Evolutionary conservation across 2,888 invertebrate genomes (phyloP).

Genomic region (Cryptosula pallasiana): DNA sequence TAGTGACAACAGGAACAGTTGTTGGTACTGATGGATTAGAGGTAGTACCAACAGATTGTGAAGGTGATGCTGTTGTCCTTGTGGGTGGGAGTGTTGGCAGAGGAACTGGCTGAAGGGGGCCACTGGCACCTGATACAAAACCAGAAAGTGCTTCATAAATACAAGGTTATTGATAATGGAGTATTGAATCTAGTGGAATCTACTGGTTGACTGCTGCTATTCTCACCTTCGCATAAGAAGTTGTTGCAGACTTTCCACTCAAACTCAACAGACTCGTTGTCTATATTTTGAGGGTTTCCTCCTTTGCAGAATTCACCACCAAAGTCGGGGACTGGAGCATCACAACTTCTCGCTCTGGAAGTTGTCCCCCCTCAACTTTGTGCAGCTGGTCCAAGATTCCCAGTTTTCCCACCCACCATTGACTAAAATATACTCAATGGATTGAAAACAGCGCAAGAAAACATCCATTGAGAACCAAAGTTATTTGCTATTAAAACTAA

Average conservation of each 20-base stretch:
- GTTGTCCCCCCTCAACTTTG: conserved; percentile 6
- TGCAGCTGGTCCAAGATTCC: conserved; percentile 21
- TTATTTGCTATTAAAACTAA: too few relatives aligned
- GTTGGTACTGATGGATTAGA: too few relatives aligned
- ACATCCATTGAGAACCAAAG: too few relatives aligned
- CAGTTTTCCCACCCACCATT: conserved; percentile 14
- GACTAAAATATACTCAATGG: background rate
- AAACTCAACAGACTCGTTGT: conserved; percentile 10
- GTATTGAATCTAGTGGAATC: too few relatives aligned
- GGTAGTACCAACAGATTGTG: too few relatives aligned
- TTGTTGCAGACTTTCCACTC: conserved; percentile 7
- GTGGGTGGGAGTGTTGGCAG: too few relatives aligned
- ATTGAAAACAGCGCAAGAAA: too few relatives aligned
- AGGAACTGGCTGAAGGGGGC: background rate
- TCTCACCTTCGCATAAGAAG: conserved; percentile 1
- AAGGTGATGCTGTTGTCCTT: too few relatives aligned
- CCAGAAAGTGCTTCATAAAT: too few relatives aligned
- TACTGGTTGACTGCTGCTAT: too few relatives aligned
- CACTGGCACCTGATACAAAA: background rate
- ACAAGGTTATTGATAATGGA: too few relatives aligned
- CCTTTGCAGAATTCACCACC: conserved; percentile 14
- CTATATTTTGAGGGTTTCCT: conserved; percentile 1
- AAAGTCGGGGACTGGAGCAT: conserved; percentile 5
- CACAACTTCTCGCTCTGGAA: conserved; percentile 15
- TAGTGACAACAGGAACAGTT: too few relatives aligned